These are phyloP conservation scores for Pseudomugil tenellus DNA, from an alignment of 2,797 vertebrate species.

Conservation along the genomic window DNA sequence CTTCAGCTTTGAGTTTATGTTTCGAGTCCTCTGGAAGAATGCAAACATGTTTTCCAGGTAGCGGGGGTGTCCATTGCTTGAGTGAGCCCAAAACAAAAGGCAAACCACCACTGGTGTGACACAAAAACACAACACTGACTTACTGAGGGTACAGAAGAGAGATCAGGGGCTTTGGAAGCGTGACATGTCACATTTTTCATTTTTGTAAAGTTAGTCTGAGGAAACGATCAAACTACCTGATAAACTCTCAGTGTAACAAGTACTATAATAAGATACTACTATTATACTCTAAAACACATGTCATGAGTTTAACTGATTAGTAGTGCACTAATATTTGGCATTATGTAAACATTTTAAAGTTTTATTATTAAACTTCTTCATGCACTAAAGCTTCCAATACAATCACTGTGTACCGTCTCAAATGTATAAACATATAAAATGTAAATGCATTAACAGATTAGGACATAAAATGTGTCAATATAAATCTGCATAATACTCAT, in stretches of 20 bases:
- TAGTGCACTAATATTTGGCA: slow-evolving; percentile 82
- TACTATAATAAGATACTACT: slow-evolving; percentile 61
- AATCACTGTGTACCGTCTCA: slow-evolving; percentile 70
- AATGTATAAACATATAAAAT: slow-evolving; percentile 67
- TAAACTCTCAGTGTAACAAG: slow-evolving; percentile 66
- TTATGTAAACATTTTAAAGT: slow-evolving; percentile 84
- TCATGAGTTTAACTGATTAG: slow-evolving; percentile 66
- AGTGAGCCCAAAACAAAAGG: slow-evolving; percentile 49
- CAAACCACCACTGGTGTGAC: slow-evolving; percentile 48
- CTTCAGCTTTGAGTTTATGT: slow-evolving; percentile 44
- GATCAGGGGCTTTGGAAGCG: slow-evolving; percentile 12
- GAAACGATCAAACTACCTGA: slow-evolving; percentile 33
- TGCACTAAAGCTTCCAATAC: slow-evolving; percentile 78
- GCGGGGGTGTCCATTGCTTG: slow-evolving; percentile 31
- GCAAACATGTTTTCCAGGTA: slow-evolving; percentile 33
- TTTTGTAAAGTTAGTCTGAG: slow-evolving; percentile 45
- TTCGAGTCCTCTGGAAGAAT: slow-evolving; percentile 36
- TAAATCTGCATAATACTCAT: slow-evolving; percentile 63
- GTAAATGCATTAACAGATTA: slow-evolving; percentile 63
- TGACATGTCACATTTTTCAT: slow-evolving; percentile 56
- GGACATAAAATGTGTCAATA: slow-evolving; percentile 57
- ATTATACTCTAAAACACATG: slow-evolving; percentile 35
- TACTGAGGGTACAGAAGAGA: slow-evolving; percentile 12
- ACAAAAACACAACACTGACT: slow-evolving; percentile 29
- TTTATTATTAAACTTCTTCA: slow-evolving; percentile 80